These are phyloP conservation scores for Brachypodius melanocephalos DNA, from an alignment of 2,113 vertebrate genomes.

Conservation along the genomic window DNA sequence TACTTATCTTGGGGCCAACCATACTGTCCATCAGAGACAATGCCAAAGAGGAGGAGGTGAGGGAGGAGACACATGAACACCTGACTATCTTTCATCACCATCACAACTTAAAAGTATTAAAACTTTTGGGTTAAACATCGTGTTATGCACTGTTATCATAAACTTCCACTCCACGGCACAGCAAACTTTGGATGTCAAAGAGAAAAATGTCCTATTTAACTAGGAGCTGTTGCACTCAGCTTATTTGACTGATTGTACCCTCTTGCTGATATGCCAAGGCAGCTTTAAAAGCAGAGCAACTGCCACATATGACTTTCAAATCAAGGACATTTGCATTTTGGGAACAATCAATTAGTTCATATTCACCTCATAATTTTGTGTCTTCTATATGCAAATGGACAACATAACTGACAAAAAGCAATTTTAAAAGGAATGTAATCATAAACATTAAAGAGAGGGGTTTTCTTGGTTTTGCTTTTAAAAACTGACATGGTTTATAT, in stretches of 20 bases:
- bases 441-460: background rate
- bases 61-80: background rate
- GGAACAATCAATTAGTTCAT: conserved; percentile 22
- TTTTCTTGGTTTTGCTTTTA: background rate
- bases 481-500: background rate
- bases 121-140: background rate
- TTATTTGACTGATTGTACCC: background rate
- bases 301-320: background rate
- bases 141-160: background rate
- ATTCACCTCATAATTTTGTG: background rate
- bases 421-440: background rate
- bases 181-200: background rate
- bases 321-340: conserved; percentile 34
- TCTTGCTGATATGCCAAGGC: background rate
- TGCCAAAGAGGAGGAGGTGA: no score
- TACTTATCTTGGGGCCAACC: background rate
- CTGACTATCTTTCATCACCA: background rate
- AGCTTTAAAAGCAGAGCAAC: background rate
- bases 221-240: background rate
- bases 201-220: conserved; percentile 21
- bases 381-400: background rate
- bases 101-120: background rate
- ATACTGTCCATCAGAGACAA: background rate
- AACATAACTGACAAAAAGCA: background rate
- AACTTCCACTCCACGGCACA: background rate